Evolutionary conservation across 2,888 invertebrate species (phyloP), one percentile per base, ranked within the genome.

Genomic region (Polyommatus icarus): DNA sequence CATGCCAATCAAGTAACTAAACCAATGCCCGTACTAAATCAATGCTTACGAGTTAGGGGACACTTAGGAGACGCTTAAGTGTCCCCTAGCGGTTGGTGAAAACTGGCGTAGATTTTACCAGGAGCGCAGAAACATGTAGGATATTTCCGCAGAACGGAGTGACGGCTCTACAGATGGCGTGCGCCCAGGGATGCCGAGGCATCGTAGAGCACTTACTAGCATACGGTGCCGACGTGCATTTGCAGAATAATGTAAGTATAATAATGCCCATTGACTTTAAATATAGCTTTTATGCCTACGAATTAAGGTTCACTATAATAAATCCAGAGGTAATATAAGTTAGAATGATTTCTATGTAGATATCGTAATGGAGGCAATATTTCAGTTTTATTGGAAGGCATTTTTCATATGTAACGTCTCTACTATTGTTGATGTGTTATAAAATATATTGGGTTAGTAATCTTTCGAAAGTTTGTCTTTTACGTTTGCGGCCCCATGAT

Each of bases 81-180:
- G 54, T 18, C 54, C 18, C 54, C 5, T 54, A 54, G 54, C 54
- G 18, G 12, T 54, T 54, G 54, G 54, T 54, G 54, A 54, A 54
- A 54, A 54, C 54, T 0, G 18, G 54, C 54, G 54, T 54, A 54
- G 54, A 54, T 50, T 7, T 6, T 75, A 75, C 24, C 12, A 54
- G 15, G 15, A 24, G 15, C 24, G 46, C 20, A 75, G 32, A 61
- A 32, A 67, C 10, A 20, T 6, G 0, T 29, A 29, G 67, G 7
- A 59, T 59, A 4, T 59, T 1, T 59, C 7, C 82, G 32, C 90
- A 96, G 96, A 96, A 95, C 87, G 96, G 96, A 24, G 95, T 95
- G 82, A 96, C 96, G 4, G 95, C 96, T 0, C 90, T 96, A 79
- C 96, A 97, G 86, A 95, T 96, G 86, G 96, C 96, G 20, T 96